Evolutionary conservation across 1,140 invertebrate species (phyloP).

Genomic region (Ridgeia piscesae): DNA sequence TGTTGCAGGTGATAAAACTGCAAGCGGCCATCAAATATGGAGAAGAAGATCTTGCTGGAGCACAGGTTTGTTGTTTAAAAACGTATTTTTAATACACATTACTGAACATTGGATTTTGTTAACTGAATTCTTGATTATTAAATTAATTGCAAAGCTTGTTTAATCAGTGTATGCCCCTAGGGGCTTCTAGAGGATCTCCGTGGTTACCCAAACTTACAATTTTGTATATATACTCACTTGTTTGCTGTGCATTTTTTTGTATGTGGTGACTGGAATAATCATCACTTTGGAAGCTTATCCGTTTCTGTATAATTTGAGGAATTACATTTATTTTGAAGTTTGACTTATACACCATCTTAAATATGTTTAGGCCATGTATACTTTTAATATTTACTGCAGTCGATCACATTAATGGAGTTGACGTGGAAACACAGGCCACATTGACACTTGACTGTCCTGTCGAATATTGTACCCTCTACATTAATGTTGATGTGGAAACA

Average conservation of each 20-base stretch:
- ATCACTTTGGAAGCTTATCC: background rate
- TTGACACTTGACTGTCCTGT: too few species aligned
- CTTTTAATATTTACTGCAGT: background rate
- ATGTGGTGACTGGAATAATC: background rate
- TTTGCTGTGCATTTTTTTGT: too few species aligned
- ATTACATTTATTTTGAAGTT: background rate
- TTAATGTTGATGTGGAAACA: too few species aligned
- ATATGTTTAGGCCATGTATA: background rate
- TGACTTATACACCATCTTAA: too few species aligned
- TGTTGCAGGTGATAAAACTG: constrained; percentile 73
- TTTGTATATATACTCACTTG: too few species aligned
- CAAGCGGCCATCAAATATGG: constrained; percentile 98
- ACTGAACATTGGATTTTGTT: background rate
- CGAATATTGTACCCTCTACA: too few species aligned
- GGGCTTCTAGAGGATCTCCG: too few species aligned
- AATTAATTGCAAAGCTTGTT: background rate
- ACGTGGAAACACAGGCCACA: too few species aligned
- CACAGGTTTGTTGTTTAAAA: constrained; percentile 58
- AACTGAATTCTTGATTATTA: background rate
- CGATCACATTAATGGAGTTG: too few species aligned
- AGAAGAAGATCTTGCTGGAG: constrained; percentile 88
- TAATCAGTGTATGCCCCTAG: background rate
- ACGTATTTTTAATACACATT: too few species aligned
- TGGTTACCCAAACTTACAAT: too few species aligned
- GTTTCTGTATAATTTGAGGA: background rate